A percentile compares a stretch with the other conserved stretches of the same genome.
These are phyloP conservation scores for Leptodirus hochenwartii DNA, from an alignment of 2,888 invertebrate genomes.

Conservation along the genomic window DNA sequence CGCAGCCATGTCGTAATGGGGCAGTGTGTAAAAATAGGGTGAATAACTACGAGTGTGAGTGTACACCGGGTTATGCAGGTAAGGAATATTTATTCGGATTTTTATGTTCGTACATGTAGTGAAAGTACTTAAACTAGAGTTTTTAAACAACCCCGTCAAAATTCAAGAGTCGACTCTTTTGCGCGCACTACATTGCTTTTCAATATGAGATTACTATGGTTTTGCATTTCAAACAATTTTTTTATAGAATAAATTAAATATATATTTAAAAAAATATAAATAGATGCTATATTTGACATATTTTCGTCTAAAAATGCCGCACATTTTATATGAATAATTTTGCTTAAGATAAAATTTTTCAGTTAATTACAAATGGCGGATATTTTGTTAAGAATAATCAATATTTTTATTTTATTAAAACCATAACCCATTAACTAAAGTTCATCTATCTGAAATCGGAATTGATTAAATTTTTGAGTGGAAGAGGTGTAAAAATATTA, in stretches of 20 bases:
- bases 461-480: no score
- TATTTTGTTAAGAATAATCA: no score
- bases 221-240: neutral
- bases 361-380: no score
- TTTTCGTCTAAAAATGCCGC: no score
- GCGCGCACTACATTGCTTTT: neutral
- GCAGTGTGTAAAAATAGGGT: conserved; percentile 68
- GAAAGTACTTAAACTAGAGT: neutral
- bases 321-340: no score
- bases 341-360: no score
- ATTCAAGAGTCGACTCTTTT: neutral
- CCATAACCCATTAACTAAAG: no score
- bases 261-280: no score
- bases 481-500: neutral
- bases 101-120: neutral
- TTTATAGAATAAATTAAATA: no score
- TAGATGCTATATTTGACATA: no score
- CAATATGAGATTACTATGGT: neutral
- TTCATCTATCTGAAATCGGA: no score
- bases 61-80: conserved; percentile 66
- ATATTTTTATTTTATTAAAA: no score
- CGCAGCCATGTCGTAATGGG: conserved; percentile 66
- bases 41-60: conserved; percentile 68
- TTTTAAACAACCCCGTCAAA: neutral
- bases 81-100: conserved; percentile 9